These are phyloP conservation scores for Megalurothrips usitatus DNA, from an alignment of 2,888 invertebrate species.

Conservation along the genomic window DNA sequence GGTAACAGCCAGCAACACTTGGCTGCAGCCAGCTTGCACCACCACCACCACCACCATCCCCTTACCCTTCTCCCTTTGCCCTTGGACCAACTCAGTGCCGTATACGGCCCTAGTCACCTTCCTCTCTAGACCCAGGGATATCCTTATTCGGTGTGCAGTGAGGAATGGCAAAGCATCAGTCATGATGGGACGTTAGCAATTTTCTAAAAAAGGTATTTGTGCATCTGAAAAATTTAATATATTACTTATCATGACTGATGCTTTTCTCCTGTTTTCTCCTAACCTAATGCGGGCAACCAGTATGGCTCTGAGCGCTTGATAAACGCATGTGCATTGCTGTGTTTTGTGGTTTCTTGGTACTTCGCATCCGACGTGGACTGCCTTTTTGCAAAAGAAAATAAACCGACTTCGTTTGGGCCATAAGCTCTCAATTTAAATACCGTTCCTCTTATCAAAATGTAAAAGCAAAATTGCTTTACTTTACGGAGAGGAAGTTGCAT, in stretches of 20 bases:
- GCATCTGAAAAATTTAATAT: background rate
- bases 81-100: conserved; percentile 40
- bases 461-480: background rate
- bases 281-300: background rate
- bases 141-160: background rate
- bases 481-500: too few relatives aligned
- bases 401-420: too few relatives aligned
- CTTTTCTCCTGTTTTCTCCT: background rate
- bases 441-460: background rate
- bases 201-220: too few relatives aligned
- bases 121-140: conserved; percentile 42
- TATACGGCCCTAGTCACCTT: conserved; percentile 50
- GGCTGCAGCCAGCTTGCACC: conserved; percentile 68
- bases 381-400: background rate
- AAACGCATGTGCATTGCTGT: conserved; percentile 24
- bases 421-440: background rate
- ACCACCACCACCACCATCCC: conserved; percentile 55
- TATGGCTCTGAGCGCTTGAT: conserved; percentile 15
- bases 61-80: conserved; percentile 44
- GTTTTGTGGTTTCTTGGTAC: conserved; percentile 2
- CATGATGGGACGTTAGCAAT: too few relatives aligned
- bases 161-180: too few relatives aligned
- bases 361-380: conserved; percentile 11
- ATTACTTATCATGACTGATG: background rate
- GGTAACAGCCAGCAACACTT: conserved; percentile 63